phyloP scores from a whole-genome alignment of 92 coral and sea anemone genomes.

The Siderastrea radians region DNA sequence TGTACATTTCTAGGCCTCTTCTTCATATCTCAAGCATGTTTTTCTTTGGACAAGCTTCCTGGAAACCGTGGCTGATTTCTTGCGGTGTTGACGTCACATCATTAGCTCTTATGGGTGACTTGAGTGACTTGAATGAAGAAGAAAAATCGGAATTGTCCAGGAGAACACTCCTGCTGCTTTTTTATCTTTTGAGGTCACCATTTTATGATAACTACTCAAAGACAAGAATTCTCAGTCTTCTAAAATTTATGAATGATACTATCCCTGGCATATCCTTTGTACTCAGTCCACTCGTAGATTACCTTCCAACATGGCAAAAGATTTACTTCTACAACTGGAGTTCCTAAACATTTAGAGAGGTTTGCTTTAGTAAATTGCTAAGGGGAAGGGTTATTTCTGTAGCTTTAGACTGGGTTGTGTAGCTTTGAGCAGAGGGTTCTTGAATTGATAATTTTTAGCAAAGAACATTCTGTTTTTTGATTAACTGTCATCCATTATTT shows the following conservation, averaged over 20 bases:
- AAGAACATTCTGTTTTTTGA: too few relatives aligned
- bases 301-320: slow-evolving; percentile 98
- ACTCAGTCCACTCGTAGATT: slow-evolving; percentile 87
- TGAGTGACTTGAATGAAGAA: slow-evolving; percentile 72
- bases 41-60: slow-evolving; percentile 91
- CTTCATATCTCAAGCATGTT: slow-evolving; percentile 94
- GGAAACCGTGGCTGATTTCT: slow-evolving; percentile 98
- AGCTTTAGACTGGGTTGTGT: too few relatives aligned
- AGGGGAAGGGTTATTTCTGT: background rate
- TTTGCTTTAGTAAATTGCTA: too few relatives aligned
- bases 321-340: slow-evolving; percentile 97
- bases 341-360: slow-evolving; percentile 10
- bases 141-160: slow-evolving; percentile 94
- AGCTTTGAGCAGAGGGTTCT: too few relatives aligned
- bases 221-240: slow-evolving; percentile 72
- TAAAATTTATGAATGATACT: slow-evolving; percentile 74
- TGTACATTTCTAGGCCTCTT: slow-evolving; percentile 91
- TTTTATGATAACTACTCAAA: slow-evolving; percentile 94
- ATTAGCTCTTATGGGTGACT: slow-evolving; percentile 80
- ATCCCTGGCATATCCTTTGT: slow-evolving; percentile 88
- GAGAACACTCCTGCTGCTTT: slow-evolving; percentile 84
- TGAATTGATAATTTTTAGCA: too few relatives aligned
- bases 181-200: slow-evolving; percentile 93
- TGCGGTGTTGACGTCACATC: slow-evolving; percentile 86
- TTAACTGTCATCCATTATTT: too few relatives aligned